Evolutionary conservation across 2,113 vertebrate species (phyloP), one percentile per base, ranked within the genome.

Genomic region (Bubalus kerabau): DNA sequence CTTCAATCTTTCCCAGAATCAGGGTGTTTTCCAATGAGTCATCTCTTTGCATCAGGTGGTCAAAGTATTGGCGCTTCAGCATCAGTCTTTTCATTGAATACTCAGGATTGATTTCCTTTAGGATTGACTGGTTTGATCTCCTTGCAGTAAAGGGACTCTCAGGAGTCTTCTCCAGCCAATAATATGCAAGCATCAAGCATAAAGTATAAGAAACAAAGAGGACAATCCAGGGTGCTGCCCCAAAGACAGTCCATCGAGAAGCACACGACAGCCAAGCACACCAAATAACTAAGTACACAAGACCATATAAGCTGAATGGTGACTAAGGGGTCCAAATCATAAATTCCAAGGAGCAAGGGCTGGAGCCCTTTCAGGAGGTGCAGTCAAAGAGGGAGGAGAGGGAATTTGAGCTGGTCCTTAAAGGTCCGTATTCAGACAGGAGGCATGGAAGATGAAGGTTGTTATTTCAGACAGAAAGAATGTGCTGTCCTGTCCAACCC

Each of bases 261-360:
- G 57, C 11, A 19, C 2, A 43, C 36, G 60, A 60, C 5, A 28
- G 30, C 40, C 4, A 1, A 0, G 1, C 10, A n/a, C 17, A 78
- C 11, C n/a, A 43, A 67, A 78, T n/a, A 60, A 60, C 57, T 23
- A 36, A 52, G 40, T 11, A 8, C 9, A 13, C 24, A 30, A 56
- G 48, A 52, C 16, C 3, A 4, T 5, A 57, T 7, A n/a, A 21
- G 24, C 19, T 54, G 60, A 87, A 80, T 9, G 80, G 80, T 15
- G 81, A 62, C 80, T 60, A 50, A 60, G 16, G 19, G 50, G 6
- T 62, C 7, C 14, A 67, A 90, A 43, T 28, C 43, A 13, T 32
- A 54, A 32, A 52, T n/a, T 97, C 76, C 14, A 3, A 87, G 62
- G 56, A 94, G 21, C 19, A 50, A 40, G 28, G 74, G 17, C 23